Evolutionary conservation across 2,797 vertebrate genomes (phyloP).

Genomic region (Megaceryle alcyon): DNA sequence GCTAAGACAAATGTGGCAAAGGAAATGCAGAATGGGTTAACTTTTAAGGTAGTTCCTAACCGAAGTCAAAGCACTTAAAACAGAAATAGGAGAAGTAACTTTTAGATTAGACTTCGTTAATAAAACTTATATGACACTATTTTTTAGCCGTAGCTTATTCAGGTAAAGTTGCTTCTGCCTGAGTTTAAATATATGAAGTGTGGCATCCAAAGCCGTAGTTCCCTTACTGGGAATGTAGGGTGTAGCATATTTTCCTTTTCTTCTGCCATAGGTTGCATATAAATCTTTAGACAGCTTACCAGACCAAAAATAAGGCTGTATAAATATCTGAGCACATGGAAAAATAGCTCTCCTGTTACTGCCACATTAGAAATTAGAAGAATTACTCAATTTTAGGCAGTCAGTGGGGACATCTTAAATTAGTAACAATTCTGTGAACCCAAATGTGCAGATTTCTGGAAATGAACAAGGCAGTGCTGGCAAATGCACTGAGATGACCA

Average conservation of each 20-base stretch:
- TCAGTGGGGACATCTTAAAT: neutral
- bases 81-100: neutral
- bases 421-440: conserved; percentile 18
- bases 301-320: conserved; percentile 45
- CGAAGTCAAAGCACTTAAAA: neutral
- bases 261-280: conserved; percentile 7
- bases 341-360: conserved; percentile 47
- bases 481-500: neutral
- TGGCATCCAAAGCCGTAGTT: neutral
- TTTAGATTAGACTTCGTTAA: neutral
- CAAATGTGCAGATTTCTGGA: conserved; percentile 13
- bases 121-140: neutral
- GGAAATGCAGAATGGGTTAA: neutral
- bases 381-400: neutral
- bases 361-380: neutral
- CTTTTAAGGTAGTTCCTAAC: neutral
- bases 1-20: neutral
- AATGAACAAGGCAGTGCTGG: conserved; percentile 25
- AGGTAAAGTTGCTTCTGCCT: neutral
- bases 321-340: conserved; percentile 58
- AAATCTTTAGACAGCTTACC: neutral
- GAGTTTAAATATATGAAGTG: neutral
- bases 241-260: conserved; percentile 36
- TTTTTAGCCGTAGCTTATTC: neutral
- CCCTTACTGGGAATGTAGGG: neutral